Conservation (phyloP, 2,888 invertebrate genomes). For the Alcis repandata region DNA sequence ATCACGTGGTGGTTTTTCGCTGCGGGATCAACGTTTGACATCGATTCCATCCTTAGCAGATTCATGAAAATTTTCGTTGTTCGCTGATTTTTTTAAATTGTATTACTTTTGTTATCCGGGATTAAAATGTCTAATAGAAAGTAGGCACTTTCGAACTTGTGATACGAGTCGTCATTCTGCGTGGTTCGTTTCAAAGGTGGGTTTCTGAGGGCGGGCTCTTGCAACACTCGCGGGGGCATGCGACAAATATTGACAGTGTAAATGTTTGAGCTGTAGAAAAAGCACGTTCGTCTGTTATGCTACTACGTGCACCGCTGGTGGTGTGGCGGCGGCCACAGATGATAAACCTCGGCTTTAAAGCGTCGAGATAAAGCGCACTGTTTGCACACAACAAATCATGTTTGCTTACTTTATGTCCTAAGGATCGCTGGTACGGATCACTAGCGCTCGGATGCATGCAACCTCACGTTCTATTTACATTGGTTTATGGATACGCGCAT, state of each 20-base stretch:
- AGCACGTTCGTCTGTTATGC: slow-evolving; percentile 73
- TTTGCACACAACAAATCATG: slow-evolving; percentile 80
- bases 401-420: slow-evolving; percentile 77
- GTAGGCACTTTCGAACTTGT: too few species aligned
- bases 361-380: slow-evolving; percentile 72
- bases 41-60: slow-evolving; percentile 52
- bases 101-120: too few species aligned
- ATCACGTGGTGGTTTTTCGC: slow-evolving; percentile 62
- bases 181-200: slow-evolving; percentile 8
- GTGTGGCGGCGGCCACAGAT: slow-evolving; percentile 67
- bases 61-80: slow-evolving; percentile 8
- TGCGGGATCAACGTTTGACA: slow-evolving; percentile 57
- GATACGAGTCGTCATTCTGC: neutral
- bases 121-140: too few species aligned
- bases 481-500: slow-evolving; percentile 60
- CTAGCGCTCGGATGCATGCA: slow-evolving; percentile 66
- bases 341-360: slow-evolving; percentile 67
- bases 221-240: slow-evolving; percentile 69
- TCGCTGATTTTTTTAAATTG: neutral
- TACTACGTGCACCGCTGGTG: slow-evolving; percentile 69
- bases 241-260: slow-evolving; percentile 80
- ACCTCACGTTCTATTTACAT: slow-evolving; percentile 80
- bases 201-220: slow-evolving; percentile 53
- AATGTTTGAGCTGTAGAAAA: slow-evolving; percentile 77
- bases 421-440: slow-evolving; percentile 71